Base-by-base conservation (phyloP, 1,140 invertebrate genomes). In the Tetramorium parvispinum region DNA sequence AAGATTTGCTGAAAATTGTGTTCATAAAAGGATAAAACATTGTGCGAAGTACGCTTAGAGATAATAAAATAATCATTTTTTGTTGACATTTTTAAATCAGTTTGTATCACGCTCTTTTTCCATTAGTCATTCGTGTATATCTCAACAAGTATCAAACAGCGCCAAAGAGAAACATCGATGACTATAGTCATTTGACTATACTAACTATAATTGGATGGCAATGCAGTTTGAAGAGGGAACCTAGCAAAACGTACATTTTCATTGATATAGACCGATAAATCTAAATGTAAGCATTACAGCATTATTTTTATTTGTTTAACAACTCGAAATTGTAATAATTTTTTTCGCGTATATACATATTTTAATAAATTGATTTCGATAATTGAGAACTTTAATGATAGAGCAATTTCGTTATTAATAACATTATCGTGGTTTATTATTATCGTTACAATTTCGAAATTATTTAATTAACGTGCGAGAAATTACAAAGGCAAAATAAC, bases 141-240 rank as follows among this genome's bases (percentile, higher is more conserved):
- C 32, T 32, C 11, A 3, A 32, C 10, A 24, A 71, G 0, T n/a
- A 21, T 65, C 7, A 49, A 49, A 13, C n/a, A 21, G 21, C 27
- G 18, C 40, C 57, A 32, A 49, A 24, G n/a, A 55, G 8, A 40
- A 68, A 68, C 10, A 8, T n/a, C 32, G n/a, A 37, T 16, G 16
- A 16, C 32, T 68, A 5, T 46, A 53, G 8, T 32, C 5, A 46
- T 40, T n/a, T 40, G 4, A 46, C 46, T 46, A 43, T 53, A 46
- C 46, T 24, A 68, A 53, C 32, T 79, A 68, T 68, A 79, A 79
- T 79, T 79, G 77, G 76, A 37, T 49, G 11, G 27, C 46, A 51
- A 40, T 1, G n/a, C 59, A 16, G 16, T 21, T 24, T 37, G 8
- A 37, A 65, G 43, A 0, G 11, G 1, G 40, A 78, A 21, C n/a